Base-by-base conservation (phyloP, 2,888 invertebrate species). In the Bellardia pandia region DNA sequence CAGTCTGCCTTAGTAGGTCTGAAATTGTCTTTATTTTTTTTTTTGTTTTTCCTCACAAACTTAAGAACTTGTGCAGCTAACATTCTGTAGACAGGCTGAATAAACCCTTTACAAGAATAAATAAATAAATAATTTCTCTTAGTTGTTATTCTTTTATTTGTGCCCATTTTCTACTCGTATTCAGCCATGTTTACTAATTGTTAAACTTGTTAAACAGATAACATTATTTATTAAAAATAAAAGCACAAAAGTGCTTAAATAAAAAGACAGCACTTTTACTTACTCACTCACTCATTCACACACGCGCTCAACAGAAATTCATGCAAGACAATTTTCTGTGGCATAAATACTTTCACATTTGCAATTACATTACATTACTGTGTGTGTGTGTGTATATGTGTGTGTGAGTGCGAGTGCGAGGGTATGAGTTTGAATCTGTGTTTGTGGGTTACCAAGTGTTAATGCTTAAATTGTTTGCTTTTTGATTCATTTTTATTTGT, bases 181-280 rank as follows among this genome's bases (percentile, higher is more conserved):
- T 48, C 48, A 79, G 16, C 40, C 30, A 68, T 77, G 66, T 81
- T 75, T 62, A 66, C 80, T 85, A 84, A 81, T 85, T 87, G 86
- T 85, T 81, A 56, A 81, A 78, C 81, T 78, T 87, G 77, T 78
- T 85, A 62, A 81, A 62, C 72, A 62, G 84, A 78, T 74, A 84
- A 77, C 56, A 51, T 87, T 77, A 74, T 81, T 81, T 84, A 81
- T 83, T 76, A 60, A 48, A 68, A 37, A 78, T 51, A 71, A 77
- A 40, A 42, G 37, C n/a, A 56, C 37, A 37, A n/a, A n/a, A n/a
- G n/a, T 58, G 6, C 16, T 48, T 14, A 69, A 9, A 51, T 45
- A 68, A 40, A 40, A 40, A 30, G 7, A 60, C 11, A 60, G 13
- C 2, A 45, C 11, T 33, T 37, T 37, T 37, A 37, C 37, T 37